These are phyloP conservation scores for Papilio demoleus DNA, from an alignment of 2,888 invertebrate genomes.

Conservation along the genomic window DNA sequence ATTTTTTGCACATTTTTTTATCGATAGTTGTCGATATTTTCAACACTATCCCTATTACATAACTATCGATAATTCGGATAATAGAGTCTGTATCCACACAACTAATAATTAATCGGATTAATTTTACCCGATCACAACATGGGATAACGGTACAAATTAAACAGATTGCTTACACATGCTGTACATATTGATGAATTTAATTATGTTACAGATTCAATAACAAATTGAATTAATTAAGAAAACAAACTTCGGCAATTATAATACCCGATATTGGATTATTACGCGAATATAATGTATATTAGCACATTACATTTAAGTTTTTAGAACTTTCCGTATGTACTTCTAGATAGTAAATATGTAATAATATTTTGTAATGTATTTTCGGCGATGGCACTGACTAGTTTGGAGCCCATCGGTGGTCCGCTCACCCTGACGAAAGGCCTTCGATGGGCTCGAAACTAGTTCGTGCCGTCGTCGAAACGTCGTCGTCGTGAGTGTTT, in stretches of 20 bases:
- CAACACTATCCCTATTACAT: not conserved
- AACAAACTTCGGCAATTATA: not conserved
- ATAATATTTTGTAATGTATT: too few species aligned
- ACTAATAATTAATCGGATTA: conserved; percentile 33
- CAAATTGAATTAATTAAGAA: not conserved
- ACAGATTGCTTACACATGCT: conserved; percentile 51
- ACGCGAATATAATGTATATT: not conserved
- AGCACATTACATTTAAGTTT: not conserved
- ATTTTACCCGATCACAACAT: conserved; percentile 29
- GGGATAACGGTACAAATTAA: conserved; percentile 16
- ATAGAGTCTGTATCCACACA: conserved; percentile 21
- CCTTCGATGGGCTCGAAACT: too few species aligned
- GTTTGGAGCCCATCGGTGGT: too few species aligned
- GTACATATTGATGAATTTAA: conserved; percentile 13
- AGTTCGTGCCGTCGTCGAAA: too few species aligned
- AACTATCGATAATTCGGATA: conserved; percentile 19
- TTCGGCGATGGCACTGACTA: too few species aligned
- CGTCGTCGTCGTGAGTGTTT: too few species aligned
- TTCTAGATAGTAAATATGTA: too few species aligned
- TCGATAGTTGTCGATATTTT: conserved; percentile 7
- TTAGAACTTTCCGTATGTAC: not conserved
- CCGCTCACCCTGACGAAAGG: too few species aligned
- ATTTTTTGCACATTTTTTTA: too few species aligned
- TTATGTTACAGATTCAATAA: conserved; percentile 1
- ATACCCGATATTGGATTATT: not conserved